Conservation (phyloP, 2,113 vertebrate species). For the Puffinus mauretanicus region DNA sequence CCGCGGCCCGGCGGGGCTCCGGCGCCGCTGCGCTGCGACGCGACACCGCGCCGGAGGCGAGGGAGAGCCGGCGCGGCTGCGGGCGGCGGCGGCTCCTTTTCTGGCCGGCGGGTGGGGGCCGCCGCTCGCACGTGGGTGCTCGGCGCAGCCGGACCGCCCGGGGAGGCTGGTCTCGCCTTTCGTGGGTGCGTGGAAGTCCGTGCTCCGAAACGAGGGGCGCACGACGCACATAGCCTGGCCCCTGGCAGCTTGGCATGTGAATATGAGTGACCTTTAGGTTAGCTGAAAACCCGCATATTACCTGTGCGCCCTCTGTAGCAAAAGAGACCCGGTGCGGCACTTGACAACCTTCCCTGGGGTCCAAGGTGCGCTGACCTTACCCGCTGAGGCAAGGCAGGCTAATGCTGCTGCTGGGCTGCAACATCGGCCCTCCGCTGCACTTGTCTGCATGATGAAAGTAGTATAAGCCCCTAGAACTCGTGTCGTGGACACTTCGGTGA, state of each 20-base stretch:
- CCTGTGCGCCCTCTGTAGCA: rapidly evolving
- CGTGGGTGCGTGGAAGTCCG: neutral
- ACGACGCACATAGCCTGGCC: rapidly evolving
- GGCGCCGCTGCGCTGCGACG: too few relatives aligned
- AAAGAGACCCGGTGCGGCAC: rapidly evolving
- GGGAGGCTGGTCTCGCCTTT: neutral
- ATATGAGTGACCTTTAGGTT: rapidly evolving
- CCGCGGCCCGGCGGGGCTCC: too few relatives aligned
- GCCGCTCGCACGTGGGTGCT: neutral
- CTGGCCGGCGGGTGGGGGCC: neutral
- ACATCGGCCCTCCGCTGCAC: neutral
- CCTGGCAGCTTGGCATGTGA: neutral
- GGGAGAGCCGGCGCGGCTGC: too few relatives aligned
- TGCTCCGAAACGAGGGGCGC: neutral
- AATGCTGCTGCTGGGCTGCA: neutral
- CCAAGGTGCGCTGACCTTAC: rapidly evolving
- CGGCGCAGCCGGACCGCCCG: neutral
- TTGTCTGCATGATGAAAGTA: rapidly evolving
- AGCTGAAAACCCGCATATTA: rapidly evolving
- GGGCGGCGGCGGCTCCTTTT: neutral
- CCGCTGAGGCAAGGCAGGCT: rapidly evolving
- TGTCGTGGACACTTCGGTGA: rapidly evolving
- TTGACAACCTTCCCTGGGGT: rapidly evolving
- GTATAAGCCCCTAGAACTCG: too few relatives aligned
- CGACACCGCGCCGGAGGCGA: too few relatives aligned